Percentiles rank a stretch among this genome's conserved stretches.
Conservation (phyloP, 2,113 vertebrate genomes). For the Hippocampus mohnikei region DNA sequence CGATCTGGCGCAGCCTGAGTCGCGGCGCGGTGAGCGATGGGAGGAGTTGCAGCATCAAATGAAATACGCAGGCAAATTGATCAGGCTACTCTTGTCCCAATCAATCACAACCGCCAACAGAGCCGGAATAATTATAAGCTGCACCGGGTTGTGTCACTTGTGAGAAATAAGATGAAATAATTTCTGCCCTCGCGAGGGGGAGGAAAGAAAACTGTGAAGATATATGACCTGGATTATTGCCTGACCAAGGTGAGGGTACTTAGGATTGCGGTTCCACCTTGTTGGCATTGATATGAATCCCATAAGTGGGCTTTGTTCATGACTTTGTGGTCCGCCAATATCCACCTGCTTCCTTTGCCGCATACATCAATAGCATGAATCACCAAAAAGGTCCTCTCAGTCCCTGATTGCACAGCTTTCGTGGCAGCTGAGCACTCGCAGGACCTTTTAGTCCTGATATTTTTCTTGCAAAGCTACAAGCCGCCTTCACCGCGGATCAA, state of each 20-base stretch:
- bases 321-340: conserved; percentile 47
- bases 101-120: conserved; percentile 66
- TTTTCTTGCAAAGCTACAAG: background rate
- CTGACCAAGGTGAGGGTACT: conserved; percentile 58
- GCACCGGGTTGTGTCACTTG: conserved; percentile 65
- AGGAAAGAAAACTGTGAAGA: conserved; percentile 58
- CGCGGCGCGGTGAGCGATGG: conserved; percentile 56
- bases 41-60: conserved; percentile 81
- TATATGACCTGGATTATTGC: conserved; percentile 64
- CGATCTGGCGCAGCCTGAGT: conserved; percentile 45
- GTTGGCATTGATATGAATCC: conserved; percentile 55
- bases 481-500: too few species aligned
- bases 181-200: conserved; percentile 56
- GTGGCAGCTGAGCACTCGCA: conserved; percentile 1
- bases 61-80: conserved; percentile 90
- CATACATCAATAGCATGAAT: conserved; percentile 41
- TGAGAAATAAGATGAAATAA: conserved; percentile 73
- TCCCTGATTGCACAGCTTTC: conserved; percentile 21
- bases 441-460: conserved; percentile 5
- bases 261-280: conserved; percentile 56
- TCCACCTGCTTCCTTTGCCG: conserved; percentile 20
- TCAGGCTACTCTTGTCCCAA: conserved; percentile 67
- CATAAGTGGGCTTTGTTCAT: conserved; percentile 38
- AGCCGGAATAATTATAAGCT: conserved; percentile 74
- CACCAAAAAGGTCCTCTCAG: conserved; percentile 25